A percentile compares a stretch with the other conserved stretches of the same genome.
Conservation (phyloP, 2,797 vertebrate species). For the Lates japonicus region DNA sequence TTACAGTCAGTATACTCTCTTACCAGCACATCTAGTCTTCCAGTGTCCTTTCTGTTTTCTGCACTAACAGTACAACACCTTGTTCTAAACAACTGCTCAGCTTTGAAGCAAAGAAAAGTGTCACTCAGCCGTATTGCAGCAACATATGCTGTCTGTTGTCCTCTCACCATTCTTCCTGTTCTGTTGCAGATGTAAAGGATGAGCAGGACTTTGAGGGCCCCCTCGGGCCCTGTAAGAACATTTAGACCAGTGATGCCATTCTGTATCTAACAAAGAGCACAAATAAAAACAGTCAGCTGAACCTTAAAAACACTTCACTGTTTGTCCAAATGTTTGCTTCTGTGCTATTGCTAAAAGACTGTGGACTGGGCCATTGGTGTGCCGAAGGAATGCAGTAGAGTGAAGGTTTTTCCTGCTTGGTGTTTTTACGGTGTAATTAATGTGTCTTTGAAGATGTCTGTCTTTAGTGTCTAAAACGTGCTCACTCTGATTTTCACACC, state of each 20-base stretch:
- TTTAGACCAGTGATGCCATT: constrained; percentile 1
- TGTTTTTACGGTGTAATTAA: background rate
- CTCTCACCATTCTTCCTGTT: background rate
- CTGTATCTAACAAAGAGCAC: constrained; percentile 4
- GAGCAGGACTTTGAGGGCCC: constrained; percentile 11
- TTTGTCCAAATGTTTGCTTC: background rate
- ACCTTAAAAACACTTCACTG: constrained; percentile 6
- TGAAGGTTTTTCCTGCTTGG: background rate
- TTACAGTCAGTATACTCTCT: background rate
- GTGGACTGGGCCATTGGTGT: background rate
- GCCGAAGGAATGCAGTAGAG: no score
- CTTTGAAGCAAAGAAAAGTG: constrained; percentile 26
- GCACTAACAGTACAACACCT: background rate
- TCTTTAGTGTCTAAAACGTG: background rate
- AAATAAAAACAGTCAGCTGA: background rate
- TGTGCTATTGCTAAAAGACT: background rate
- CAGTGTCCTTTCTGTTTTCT: constrained; percentile 1
- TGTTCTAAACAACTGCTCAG: constrained; percentile 5
- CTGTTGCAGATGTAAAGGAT: constrained; percentile 11
- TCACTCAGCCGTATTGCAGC: background rate
- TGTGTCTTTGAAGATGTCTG: background rate
- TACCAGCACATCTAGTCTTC: background rate
- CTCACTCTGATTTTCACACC: background rate
- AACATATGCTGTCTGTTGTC: constrained; percentile 5
- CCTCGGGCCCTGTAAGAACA: background rate